These are phyloP conservation scores for Oreochromis aureus DNA, from an alignment of 2,113 vertebrate species.

Conservation along the genomic window DNA sequence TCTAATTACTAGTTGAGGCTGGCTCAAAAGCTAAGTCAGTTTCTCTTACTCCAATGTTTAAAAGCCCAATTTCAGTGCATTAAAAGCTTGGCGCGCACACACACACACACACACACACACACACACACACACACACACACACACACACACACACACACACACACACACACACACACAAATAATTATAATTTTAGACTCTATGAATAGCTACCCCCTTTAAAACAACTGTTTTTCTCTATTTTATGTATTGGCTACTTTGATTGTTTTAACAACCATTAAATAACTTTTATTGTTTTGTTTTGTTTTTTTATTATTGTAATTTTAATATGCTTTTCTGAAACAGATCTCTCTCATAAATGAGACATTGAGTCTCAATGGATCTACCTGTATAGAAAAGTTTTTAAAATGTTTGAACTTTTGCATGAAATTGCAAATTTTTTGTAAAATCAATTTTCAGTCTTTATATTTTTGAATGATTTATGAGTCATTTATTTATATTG, in stretches of 20 bases:
- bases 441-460: background rate
- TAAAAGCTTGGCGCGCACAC: background rate
- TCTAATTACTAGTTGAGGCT: background rate
- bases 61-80: background rate
- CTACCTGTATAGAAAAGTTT: background rate
- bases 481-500: background rate
- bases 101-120: too few species aligned
- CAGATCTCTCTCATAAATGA: background rate
- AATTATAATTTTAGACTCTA: background rate
- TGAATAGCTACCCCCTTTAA: background rate
- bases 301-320: background rate
- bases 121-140: background rate
- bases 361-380: background rate
- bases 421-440: background rate
- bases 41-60: background rate
- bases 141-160: background rate
- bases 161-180: background rate
- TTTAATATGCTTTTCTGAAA: background rate
- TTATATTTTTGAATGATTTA: background rate
- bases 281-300: background rate
- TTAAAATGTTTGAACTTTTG: background rate
- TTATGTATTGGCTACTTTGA: background rate
- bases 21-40: background rate
- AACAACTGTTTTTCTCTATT: background rate
- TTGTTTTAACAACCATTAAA: background rate